These are phyloP conservation scores for Urocolius indicus DNA, from an alignment of 2,113 vertebrate species.

Conservation along the genomic window DNA sequence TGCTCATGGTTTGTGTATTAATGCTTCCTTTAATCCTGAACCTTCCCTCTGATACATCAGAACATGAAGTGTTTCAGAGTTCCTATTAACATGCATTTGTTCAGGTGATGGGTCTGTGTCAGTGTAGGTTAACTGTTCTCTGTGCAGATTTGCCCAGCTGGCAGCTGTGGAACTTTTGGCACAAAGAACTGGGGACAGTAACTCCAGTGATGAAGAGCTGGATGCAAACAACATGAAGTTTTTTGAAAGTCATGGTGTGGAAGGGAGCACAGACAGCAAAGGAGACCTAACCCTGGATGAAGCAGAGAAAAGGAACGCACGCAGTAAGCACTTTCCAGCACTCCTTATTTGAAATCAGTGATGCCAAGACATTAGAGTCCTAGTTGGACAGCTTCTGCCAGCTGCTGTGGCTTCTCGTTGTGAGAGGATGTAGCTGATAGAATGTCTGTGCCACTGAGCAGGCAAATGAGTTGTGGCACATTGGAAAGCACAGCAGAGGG, in stretches of 20 bases:
- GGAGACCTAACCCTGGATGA: conserved; percentile 66
- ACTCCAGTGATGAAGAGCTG: conserved; percentile 71
- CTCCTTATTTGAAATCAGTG: not conserved
- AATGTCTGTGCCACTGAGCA: not conserved
- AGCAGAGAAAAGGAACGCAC: conserved; percentile 67
- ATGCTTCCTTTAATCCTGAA: not conserved
- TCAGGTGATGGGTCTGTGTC: not conserved
- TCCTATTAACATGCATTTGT: not conserved
- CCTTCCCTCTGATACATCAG: not conserved
- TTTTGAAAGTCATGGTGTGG: conserved; percentile 77
- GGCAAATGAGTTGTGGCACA: not conserved
- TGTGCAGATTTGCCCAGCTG: conserved; percentile 77
- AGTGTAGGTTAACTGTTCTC: not conserved
- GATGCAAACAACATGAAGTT: conserved; percentile 60
- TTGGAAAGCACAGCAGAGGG: not conserved
- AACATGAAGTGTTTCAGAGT: not conserved
- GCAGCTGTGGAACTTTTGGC: conserved; percentile 77
- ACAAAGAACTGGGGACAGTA: conserved; percentile 54
- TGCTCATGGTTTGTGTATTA: not conserved
- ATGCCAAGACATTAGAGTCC: not conserved
- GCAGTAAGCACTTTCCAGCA: conserved; percentile 72
- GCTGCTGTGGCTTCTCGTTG: not conserved
- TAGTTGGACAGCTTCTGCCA: not conserved
- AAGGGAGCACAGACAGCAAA: conserved; percentile 79
- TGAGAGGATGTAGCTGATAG: not conserved